Percentiles rank a stretch among this genome's conserved stretches.
Evolutionary conservation across 2,797 vertebrate species (phyloP).

Genomic region (Neomorphus geoffroyi): DNA sequence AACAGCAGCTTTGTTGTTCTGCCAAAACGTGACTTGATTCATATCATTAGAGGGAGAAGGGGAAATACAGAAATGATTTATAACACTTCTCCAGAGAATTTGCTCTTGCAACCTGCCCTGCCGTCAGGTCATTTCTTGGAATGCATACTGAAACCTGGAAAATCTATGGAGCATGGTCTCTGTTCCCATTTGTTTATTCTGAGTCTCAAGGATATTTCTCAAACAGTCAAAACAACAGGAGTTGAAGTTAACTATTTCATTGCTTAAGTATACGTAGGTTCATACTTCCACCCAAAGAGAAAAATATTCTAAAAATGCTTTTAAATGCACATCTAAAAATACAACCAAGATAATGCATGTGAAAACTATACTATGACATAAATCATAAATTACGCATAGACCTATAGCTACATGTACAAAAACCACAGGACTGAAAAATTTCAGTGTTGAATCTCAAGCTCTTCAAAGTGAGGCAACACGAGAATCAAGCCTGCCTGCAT

Average conservation of each 20-base stretch:
- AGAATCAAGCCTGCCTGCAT: background rate
- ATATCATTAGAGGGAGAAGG: conserved; percentile 6
- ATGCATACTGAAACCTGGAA: conserved; percentile 66
- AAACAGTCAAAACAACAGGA: conserved; percentile 12
- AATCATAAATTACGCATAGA: background rate
- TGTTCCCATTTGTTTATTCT: conserved; percentile 66
- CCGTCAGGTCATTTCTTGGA: conserved; percentile 63
- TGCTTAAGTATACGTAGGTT: background rate
- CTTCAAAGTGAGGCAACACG: background rate
- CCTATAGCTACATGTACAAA: background rate
- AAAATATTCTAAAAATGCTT: background rate
- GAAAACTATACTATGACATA: background rate
- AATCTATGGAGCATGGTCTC: conserved; percentile 33
- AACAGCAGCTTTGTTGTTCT: conserved; percentile 39
- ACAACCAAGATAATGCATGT: background rate
- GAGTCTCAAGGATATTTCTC: conserved; percentile 44
- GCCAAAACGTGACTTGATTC: conserved; percentile 30
- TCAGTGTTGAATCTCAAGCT: background rate
- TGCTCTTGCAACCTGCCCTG: conserved; percentile 46
- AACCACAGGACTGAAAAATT: accelerated
- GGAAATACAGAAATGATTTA: conserved; percentile 34
- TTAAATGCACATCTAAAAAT: background rate
- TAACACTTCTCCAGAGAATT: conserved; percentile 21
- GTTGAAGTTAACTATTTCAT: conserved; percentile 58
- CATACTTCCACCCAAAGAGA: background rate